Conservation (phyloP, 2,888 invertebrate species). For the Heterodera filipjevi region DNA sequence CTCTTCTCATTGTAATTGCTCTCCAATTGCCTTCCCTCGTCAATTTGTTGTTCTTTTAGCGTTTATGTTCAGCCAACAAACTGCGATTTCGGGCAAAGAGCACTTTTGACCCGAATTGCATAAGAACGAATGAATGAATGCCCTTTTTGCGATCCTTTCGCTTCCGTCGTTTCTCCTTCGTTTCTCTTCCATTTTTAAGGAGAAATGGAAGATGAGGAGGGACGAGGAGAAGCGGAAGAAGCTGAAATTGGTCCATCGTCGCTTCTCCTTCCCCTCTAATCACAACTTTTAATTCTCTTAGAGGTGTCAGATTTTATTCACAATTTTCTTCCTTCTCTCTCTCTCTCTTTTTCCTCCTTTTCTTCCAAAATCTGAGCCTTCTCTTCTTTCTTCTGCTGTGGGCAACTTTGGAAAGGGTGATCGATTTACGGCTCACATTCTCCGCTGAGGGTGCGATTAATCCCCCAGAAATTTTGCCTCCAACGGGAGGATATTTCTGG, state of each 20-base stretch:
- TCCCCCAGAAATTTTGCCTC: background rate
- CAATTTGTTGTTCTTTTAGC: no score
- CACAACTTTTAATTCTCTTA: background rate
- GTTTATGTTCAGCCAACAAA: no score
- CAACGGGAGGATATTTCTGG: background rate
- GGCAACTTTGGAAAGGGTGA: background rate
- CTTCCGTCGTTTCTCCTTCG: background rate
- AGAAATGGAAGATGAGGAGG: background rate
- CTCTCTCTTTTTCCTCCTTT: background rate
- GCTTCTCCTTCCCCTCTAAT: background rate
- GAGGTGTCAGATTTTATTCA: background rate
- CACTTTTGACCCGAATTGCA: constrained; percentile 4
- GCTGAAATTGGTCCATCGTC: background rate
- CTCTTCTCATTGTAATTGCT: no score
- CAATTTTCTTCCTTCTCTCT: background rate
- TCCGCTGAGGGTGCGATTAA: constrained; percentile 5
- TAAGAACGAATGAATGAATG: constrained; percentile 5
- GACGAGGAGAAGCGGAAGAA: background rate
- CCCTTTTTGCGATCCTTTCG: background rate
- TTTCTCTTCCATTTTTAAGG: background rate
- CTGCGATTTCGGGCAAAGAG: background rate
- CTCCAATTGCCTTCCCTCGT: no score
- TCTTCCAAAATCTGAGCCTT: background rate
- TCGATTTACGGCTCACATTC: constrained; percentile 18
- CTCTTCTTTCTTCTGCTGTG: background rate